phyloP scores from a whole-genome alignment of 2,797 vertebrate species.

The Phylloscopus collybita region DNA sequence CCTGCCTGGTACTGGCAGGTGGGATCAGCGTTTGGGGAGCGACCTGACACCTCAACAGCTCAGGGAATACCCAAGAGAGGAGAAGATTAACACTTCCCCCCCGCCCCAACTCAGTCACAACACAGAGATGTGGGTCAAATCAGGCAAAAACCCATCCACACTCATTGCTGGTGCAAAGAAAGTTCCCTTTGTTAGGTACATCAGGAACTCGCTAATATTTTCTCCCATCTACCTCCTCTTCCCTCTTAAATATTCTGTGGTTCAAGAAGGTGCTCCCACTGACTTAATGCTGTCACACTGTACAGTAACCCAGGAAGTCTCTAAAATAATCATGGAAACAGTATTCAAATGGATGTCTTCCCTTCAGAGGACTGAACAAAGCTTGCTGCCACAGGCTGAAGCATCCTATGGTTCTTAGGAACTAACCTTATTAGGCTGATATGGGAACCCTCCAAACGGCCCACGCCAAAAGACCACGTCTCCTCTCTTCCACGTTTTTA shows the following conservation, averaged over 20 bases:
- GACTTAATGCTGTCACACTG: not conserved
- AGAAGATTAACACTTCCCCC: slow-evolving; percentile 1
- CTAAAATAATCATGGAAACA: slow-evolving; percentile 36
- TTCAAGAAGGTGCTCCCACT: not conserved
- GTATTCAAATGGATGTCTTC: slow-evolving; percentile 22
- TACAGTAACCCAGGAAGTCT: slow-evolving; percentile 5
- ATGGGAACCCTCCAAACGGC: slow-evolving; percentile 81
- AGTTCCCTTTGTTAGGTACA: not conserved
- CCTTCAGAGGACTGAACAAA: slow-evolving; percentile 13
- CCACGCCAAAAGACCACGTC: slow-evolving; percentile 79
- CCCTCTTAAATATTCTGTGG: slow-evolving; percentile 20
- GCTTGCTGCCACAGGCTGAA: not conserved
- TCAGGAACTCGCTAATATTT: not conserved
- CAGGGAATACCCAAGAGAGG: slow-evolving; percentile 5
- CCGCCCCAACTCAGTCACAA: not conserved
- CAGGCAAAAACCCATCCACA: not conserved
- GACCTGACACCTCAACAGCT: slow-evolving; percentile 15
- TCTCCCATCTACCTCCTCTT: not conserved
- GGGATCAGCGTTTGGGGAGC: slow-evolving; percentile 31
- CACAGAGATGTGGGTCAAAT: not conserved
- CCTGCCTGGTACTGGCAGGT: not conserved
- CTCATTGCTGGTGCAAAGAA: not conserved
- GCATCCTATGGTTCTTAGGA: not conserved
- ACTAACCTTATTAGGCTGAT: slow-evolving; percentile 80
- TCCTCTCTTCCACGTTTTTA: slow-evolving; percentile 78